Evolutionary conservation across 2,113 vertebrate species (phyloP).

Genomic region (Notiomystis cincta): DNA sequence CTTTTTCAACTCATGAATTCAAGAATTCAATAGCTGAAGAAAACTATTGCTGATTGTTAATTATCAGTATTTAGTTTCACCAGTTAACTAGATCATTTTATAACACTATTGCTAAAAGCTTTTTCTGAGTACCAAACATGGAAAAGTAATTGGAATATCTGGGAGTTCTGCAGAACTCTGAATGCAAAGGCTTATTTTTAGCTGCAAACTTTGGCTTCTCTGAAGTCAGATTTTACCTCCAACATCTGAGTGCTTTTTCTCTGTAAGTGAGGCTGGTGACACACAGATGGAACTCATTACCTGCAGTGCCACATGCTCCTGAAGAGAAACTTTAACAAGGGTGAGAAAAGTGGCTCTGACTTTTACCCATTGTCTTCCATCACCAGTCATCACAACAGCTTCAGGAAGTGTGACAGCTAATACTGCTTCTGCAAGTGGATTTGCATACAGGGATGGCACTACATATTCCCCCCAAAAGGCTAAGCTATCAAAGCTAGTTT

Average conservation of each 20-base stretch:
- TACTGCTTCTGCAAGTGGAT: neutral
- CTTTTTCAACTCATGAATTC: neutral
- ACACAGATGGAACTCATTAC: conserved; percentile 47
- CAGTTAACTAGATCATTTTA: neutral
- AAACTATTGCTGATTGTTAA: neutral
- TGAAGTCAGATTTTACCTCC: conserved; percentile 45
- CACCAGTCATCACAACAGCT: neutral
- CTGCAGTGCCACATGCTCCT: conserved; percentile 1
- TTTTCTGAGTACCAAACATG: neutral
- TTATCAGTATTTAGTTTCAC: neutral
- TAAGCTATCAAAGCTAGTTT: neutral
- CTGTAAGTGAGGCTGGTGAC: conserved; percentile 26
- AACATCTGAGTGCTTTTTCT: conserved; percentile 32
- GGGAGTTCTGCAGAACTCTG: neutral
- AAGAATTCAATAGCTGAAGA: neutral
- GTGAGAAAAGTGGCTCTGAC: neutral
- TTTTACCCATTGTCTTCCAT: conserved; percentile 17
- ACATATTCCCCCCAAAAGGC: neutral
- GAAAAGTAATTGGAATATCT: neutral
- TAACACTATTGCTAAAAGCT: neutral
- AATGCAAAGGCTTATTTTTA: conserved; percentile 39
- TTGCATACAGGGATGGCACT: neutral
- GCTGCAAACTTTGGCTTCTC: conserved; percentile 20
- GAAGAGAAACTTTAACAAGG: conserved; percentile 44
- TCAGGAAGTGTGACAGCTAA: neutral